A percentile compares a stretch with the other conserved stretches of the same genome.
Conservation (phyloP, 1,140 invertebrate genomes). For the Drosophila ironensis region DNA sequence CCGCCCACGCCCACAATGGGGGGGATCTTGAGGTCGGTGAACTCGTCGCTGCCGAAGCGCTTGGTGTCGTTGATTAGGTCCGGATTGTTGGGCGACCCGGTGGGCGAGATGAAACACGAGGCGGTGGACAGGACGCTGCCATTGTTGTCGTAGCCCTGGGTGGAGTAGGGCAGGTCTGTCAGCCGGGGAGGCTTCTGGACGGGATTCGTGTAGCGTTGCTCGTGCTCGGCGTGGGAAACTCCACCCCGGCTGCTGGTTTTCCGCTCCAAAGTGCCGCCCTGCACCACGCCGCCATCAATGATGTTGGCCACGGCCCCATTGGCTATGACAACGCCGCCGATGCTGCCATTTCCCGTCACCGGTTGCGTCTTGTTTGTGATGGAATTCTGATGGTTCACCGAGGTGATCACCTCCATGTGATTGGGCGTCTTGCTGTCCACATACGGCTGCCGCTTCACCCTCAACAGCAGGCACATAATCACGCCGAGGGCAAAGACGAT, state of each 20-base stretch:
- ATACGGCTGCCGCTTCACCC: constrained; percentile 87
- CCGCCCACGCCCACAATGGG: constrained; percentile 39
- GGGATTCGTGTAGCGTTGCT: constrained; percentile 85
- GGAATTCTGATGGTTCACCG: constrained; percentile 84
- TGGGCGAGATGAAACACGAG: constrained; percentile 87
- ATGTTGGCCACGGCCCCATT: constrained; percentile 72
- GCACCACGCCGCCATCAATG: constrained; percentile 39
- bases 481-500: constrained; percentile 90
- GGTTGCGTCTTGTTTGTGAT: constrained; percentile 82
- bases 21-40: constrained; percentile 67
- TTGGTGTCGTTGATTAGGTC: constrained; percentile 91
- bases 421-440: constrained; percentile 89
- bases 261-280: constrained; percentile 55
- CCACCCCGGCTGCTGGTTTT: constrained; percentile 45
- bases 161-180: constrained; percentile 86
- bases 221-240: constrained; percentile 38
- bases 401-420: constrained; percentile 87
- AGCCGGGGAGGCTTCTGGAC: constrained; percentile 87
- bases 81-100: constrained; percentile 89
- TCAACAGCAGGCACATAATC: constrained; percentile 88
- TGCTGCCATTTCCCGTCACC: constrained; percentile 83
- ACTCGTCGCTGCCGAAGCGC: constrained; percentile 83
- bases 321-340: constrained; percentile 81
- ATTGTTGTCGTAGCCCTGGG: constrained; percentile 85
- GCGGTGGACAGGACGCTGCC: constrained; percentile 85